Percentiles rank a stretch among this genome's conserved stretches.
Conservation (phyloP, 2,888 invertebrate genomes). For the Gibbula magus region DNA sequence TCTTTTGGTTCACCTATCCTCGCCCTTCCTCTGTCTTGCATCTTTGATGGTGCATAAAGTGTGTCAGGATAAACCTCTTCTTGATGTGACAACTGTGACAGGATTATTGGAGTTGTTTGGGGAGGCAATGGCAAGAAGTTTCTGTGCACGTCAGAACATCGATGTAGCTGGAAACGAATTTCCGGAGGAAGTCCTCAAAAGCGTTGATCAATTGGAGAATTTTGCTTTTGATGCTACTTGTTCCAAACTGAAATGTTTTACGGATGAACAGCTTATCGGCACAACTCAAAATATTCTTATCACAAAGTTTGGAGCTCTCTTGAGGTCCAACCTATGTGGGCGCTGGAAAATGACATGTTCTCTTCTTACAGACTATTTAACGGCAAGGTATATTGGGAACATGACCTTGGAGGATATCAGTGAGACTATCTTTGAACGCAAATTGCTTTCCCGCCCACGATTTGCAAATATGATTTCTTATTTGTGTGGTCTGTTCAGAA, state of each 20-base stretch:
- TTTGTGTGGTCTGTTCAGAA: conserved; percentile 58
- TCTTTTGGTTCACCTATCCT: conserved; percentile 40
- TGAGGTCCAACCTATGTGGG: conserved; percentile 26
- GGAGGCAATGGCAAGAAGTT: conserved; percentile 54
- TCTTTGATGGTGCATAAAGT: conserved; percentile 47
- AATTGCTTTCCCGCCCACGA: conserved; percentile 50
- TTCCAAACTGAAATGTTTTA: conserved; percentile 37
- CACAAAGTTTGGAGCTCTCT: conserved; percentile 51
- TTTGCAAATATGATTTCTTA: conserved; percentile 55
- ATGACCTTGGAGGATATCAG: conserved; percentile 49
- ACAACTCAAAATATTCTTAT: conserved; percentile 42
- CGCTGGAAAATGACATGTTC: conserved; percentile 51
- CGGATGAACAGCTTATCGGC: conserved; percentile 46
- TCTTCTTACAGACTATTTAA: conserved; percentile 60
- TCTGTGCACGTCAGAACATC: conserved; percentile 52
- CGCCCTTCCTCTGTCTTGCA: conserved; percentile 49
- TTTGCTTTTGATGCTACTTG: conserved; percentile 50
- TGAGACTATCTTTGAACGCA: conserved; percentile 43
- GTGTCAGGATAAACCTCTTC: conserved; percentile 41
- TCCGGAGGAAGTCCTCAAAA: conserved; percentile 50
- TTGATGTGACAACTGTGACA: conserved; percentile 50
- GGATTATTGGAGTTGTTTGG: conserved; percentile 55
- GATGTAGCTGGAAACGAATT: conserved; percentile 51
- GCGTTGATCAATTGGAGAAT: conserved; percentile 49
- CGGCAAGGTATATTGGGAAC: conserved; percentile 59